phyloP scores from a whole-genome alignment of 2,888 invertebrate genomes.

The Piscicola geometra region DNA sequence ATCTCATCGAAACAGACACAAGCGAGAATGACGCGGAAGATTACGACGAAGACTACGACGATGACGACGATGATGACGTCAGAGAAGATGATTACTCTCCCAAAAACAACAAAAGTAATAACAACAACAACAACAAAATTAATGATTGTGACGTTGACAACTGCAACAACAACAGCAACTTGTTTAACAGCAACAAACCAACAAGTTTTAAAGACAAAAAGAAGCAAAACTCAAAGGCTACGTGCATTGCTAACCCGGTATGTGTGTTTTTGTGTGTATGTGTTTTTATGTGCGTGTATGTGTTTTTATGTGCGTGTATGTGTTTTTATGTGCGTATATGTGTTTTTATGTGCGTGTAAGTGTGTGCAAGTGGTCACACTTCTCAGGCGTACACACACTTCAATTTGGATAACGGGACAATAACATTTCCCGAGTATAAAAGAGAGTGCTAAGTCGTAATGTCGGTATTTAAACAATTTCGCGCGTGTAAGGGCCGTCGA shows the following conservation, averaged over 20 bases:
- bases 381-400: no score
- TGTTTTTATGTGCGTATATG: no score
- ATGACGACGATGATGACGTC: conserved; percentile 20
- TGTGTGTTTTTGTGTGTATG: neutral
- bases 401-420: no score
- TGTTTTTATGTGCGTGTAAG: no score
- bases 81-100: conserved; percentile 14
- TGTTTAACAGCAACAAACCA: neutral
- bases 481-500: no score
- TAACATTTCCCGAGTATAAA: no score
- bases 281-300: no score
- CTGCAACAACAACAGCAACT: neutral
- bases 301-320: no score
- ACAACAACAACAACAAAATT: conserved; percentile 1
- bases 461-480: no score
- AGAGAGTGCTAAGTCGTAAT: no score
- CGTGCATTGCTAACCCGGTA: neutral
- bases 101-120: neutral
- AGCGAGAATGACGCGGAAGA: neutral
- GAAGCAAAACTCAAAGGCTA: no score
- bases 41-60: conserved; percentile 8
- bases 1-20: neutral
- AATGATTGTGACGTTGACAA: conserved; percentile 6
- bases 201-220: neutral
- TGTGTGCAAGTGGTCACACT: no score